Evolutionary conservation across 53 echinoderm and acorn worm species (phyloP).

Genomic region (Astropecten irregularis): DNA sequence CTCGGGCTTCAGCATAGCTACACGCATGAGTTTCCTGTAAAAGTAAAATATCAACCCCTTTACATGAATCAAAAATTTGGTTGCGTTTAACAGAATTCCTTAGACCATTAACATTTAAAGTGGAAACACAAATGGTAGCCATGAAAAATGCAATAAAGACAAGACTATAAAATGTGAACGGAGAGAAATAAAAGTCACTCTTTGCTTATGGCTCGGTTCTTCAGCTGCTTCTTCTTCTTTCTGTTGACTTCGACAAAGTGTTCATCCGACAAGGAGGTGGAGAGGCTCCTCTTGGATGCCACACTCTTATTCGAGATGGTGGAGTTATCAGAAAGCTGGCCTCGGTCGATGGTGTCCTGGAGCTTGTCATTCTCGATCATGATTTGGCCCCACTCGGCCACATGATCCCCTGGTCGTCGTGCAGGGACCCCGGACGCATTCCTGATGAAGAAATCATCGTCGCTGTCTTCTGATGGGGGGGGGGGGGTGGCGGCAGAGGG

Average conservation of each 20-base stretch:
- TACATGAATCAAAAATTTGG: not conserved
- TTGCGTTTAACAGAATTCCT: not conserved
- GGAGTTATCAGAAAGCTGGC: no score
- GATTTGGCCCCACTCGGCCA: no score
- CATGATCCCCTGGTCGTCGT: no score
- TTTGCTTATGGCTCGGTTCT: not conserved
- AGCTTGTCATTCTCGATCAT: no score
- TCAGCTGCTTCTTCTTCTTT: no score
- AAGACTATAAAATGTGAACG: not conserved
- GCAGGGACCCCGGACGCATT: no score
- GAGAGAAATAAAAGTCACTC: not conserved
- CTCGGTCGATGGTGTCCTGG: no score
- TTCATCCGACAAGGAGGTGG: not conserved
- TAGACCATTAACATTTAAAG: not conserved
- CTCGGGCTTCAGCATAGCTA: not conserved
- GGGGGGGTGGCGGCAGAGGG: no score
- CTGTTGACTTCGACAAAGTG: no score
- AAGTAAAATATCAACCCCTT: not conserved
- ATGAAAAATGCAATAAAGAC: not conserved
- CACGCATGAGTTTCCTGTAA: slow-evolving; percentile 5
- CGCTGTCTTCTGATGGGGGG: no score
- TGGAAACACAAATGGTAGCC: not conserved
- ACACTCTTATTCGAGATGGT: not conserved
- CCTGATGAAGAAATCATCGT: no score
- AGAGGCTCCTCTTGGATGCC: not conserved